These are phyloP conservation scores for Chaetogeoica ovagalla DNA, from an alignment of 2,888 invertebrate species.

Conservation along the genomic window DNA sequence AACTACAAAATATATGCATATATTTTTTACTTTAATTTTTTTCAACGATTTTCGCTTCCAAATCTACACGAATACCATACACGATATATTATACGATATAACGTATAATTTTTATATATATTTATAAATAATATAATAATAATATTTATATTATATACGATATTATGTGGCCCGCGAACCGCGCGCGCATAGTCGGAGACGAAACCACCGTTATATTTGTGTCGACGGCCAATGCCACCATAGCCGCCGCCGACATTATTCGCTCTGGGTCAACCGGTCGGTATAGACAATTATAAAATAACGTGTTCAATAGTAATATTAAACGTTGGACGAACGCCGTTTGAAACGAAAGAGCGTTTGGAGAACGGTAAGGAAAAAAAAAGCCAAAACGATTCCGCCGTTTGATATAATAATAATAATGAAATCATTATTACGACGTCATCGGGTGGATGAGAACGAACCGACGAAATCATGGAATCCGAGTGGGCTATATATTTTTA, in stretches of 20 bases:
- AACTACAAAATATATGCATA: too few species aligned
- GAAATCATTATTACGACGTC: too few species aligned
- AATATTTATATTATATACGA: too few species aligned
- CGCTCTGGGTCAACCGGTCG: slow-evolving; percentile 47
- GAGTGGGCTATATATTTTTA: too few species aligned
- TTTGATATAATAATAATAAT: too few species aligned
- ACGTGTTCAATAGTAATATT: background rate
- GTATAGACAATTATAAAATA: background rate
- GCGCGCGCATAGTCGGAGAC: background rate
- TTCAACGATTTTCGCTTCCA: background rate
- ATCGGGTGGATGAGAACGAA: too few species aligned
- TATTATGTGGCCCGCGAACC: background rate
- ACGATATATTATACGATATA: too few species aligned
- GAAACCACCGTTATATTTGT: slow-evolving; percentile 46
- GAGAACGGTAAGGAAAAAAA: background rate
- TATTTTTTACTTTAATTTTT: too few species aligned
- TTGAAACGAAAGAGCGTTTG: too few species aligned
- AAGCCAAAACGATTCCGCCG: background rate
- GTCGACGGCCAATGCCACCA: slow-evolving; percentile 7
- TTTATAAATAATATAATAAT: too few species aligned
- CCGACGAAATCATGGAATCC: too few species aligned
- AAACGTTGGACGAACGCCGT: background rate
- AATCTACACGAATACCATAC: background rate
- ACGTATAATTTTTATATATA: too few species aligned
- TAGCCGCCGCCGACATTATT: background rate